Percentiles rank a stretch among this genome's conserved stretches.
Evolutionary conservation across 2,888 invertebrate genomes (phyloP).

Genomic region (Tubiluchus corallicola): DNA sequence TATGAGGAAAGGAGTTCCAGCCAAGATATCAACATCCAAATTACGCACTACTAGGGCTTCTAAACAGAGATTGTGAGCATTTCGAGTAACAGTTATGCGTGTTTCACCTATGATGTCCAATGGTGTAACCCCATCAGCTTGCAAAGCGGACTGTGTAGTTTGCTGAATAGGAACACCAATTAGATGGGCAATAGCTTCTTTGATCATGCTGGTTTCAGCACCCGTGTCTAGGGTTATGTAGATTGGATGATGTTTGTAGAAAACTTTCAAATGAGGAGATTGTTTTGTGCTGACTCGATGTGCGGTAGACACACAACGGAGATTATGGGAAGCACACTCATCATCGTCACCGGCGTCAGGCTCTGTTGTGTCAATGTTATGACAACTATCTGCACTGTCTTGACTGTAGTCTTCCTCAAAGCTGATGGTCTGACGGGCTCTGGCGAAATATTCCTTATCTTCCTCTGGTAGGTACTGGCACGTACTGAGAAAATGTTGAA

Average conservation of each 20-base stretch:
- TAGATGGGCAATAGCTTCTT: constrained; percentile 10
- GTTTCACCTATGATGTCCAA: constrained; percentile 12
- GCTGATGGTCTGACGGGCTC: constrained; percentile 8
- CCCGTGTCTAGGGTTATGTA: constrained; percentile 14
- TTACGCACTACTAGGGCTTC: constrained; percentile 13
- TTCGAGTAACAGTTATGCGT: not conserved
- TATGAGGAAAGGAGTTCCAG: constrained; percentile 15
- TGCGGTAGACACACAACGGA: constrained; percentile 5
- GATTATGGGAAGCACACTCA: too few relatives aligned
- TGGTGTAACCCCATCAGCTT: constrained; percentile 14
- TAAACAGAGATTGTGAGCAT: constrained; percentile 4
- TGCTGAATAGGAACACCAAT: constrained; percentile 12
- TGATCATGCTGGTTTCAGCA: constrained; percentile 14
- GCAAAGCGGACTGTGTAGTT: constrained; percentile 11
- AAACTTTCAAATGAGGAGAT: constrained; percentile 13
- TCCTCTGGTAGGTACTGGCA: constrained; percentile 13
- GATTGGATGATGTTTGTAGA: constrained; percentile 12
- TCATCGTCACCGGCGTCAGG: too few relatives aligned
- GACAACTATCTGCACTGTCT: too few relatives aligned
- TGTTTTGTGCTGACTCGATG: constrained; percentile 13
- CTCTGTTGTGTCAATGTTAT: too few relatives aligned
- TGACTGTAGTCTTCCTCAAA: constrained; percentile 4
- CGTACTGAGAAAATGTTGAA: constrained; percentile 13
- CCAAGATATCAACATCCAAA: constrained; percentile 13
- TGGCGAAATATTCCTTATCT: constrained; percentile 12